These are phyloP conservation scores for Pterois miles DNA, from an alignment of 2,797 vertebrate species.

Conservation along the genomic window DNA sequence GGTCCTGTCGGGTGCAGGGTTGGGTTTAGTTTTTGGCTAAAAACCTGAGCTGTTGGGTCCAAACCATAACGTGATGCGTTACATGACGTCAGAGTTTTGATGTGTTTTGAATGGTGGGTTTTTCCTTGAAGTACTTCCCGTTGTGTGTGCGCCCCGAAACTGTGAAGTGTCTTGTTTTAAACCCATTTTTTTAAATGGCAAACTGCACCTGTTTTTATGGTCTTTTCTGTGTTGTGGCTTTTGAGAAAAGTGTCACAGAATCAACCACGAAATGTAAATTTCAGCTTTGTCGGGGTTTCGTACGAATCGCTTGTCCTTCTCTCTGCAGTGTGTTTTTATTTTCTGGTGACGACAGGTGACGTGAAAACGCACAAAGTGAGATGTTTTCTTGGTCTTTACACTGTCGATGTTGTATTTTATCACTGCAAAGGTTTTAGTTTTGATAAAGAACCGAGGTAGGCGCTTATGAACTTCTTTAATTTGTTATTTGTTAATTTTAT, in stretches of 20 bases:
- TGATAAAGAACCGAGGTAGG: neutral
- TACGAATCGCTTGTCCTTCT: neutral
- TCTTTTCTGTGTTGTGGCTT: constrained; percentile 42
- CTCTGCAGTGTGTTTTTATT: constrained; percentile 20
- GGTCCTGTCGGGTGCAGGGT: too few species aligned
- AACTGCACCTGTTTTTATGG: constrained; percentile 20
- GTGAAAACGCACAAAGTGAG: neutral
- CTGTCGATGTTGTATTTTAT: constrained; percentile 14
- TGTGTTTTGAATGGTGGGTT: constrained; percentile 9
- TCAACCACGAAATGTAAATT: constrained; percentile 16
- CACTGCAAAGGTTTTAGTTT: neutral
- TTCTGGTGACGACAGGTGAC: neutral
- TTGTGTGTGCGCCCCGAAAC: constrained; percentile 31
- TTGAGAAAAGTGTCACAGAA: constrained; percentile 29
- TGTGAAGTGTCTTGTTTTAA: constrained; percentile 35
- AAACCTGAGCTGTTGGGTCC: neutral
- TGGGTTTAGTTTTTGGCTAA: neutral
- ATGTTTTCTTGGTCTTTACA: constrained; percentile 6
- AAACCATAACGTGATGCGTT: neutral
- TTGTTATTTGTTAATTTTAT: neutral
- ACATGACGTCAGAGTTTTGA: neutral
- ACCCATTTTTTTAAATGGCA: neutral
- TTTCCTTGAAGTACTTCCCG: constrained; percentile 20
- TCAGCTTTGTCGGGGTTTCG: constrained; percentile 16
- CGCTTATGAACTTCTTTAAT: constrained; percentile 8